These are phyloP conservation scores for Lithophane leautieri DNA, from an alignment of 2,888 invertebrate species.

Conservation along the genomic window DNA sequence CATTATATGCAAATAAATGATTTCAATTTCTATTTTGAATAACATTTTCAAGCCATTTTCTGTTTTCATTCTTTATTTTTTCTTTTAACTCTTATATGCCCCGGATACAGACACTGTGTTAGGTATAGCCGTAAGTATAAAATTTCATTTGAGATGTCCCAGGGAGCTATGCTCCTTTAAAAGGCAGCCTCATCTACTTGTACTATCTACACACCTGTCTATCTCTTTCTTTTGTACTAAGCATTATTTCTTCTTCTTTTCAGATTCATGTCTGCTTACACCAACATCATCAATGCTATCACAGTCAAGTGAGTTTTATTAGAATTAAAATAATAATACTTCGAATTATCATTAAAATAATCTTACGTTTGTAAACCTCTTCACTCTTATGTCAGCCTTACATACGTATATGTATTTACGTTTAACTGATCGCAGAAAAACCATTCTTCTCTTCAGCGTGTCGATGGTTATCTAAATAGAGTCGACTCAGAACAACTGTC, in stretches of 20 bases:
- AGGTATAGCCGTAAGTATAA: background rate
- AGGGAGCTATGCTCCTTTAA: background rate
- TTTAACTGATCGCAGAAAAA: background rate
- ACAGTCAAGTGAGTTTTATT: slow-evolving; percentile 81
- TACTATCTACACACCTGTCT: background rate
- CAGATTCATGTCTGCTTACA: slow-evolving; percentile 88
- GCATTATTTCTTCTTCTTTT: slow-evolving; percentile 69
- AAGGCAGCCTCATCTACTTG: background rate
- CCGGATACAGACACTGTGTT: no score
- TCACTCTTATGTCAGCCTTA: no score
- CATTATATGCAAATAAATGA: background rate
- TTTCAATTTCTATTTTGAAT: background rate
- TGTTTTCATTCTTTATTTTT: background rate
- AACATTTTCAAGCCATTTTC: background rate
- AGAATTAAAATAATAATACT: background rate
- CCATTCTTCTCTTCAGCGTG: background rate
- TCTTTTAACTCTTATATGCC: background rate
- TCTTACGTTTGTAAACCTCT: background rate
- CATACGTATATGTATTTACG: background rate
- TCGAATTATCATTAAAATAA: background rate
- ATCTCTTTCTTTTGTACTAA: slow-evolving; percentile 28
- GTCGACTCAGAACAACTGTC: background rate
- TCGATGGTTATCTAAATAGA: background rate
- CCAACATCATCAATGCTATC: slow-evolving; percentile 88
- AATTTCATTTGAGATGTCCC: background rate